A percentile compares a stretch with the other conserved stretches of the same genome.
Conservation (phyloP, 2,888 invertebrate genomes). For the Autographa gamma region DNA sequence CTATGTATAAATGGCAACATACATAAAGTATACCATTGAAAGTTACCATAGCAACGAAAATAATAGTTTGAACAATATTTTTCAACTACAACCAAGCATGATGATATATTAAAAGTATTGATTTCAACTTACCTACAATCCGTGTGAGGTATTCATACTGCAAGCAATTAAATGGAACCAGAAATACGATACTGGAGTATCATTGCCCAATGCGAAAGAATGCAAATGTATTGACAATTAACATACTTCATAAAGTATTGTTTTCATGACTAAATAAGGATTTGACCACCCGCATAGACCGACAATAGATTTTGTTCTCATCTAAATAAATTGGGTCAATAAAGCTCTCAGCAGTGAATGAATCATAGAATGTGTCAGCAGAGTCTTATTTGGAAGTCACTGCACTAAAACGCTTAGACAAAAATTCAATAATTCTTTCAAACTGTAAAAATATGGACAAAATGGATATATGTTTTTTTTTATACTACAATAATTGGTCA, state of each 20-base stretch:
- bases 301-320: conserved; percentile 19
- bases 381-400: conserved; percentile 28
- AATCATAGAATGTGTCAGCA: neutral
- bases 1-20: too few relatives aligned
- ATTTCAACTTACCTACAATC: conserved; percentile 13
- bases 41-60: too few relatives aligned
- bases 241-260: conserved; percentile 31
- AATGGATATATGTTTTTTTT: too few relatives aligned
- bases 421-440: too few relatives aligned
- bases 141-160: conserved; percentile 50
- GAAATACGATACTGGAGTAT: conserved; percentile 47
- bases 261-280: conserved; percentile 10
- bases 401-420: neutral
- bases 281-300: conserved; percentile 43
- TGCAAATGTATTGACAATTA: conserved; percentile 41
- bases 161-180: conserved; percentile 46
- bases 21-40: too few relatives aligned
- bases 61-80: too few relatives aligned
- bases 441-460: too few relatives aligned
- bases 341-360: conserved; percentile 3
- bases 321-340: conserved; percentile 42
- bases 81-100: neutral
- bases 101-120: neutral
- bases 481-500: too few relatives aligned
- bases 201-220: conserved; percentile 55